Percentiles rank a stretch among this genome's conserved stretches.
These are phyloP conservation scores for Drosophila hawaiiensis DNA, from an alignment of 2,888 invertebrate genomes.

Conservation along the genomic window DNA sequence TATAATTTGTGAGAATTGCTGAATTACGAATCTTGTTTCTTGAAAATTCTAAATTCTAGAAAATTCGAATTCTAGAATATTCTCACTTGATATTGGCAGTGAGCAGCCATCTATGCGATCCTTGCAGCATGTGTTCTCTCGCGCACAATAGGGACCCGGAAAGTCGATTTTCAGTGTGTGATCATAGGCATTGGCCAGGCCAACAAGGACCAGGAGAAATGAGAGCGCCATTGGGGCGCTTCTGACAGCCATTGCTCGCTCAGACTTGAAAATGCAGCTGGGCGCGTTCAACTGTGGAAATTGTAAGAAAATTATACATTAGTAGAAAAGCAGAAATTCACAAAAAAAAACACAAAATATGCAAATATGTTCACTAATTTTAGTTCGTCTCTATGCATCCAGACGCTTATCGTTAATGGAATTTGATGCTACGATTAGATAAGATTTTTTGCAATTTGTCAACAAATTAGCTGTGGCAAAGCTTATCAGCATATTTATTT, in stretches of 20 bases:
- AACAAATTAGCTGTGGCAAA: conserved; percentile 32
- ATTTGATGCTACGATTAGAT: conserved; percentile 52
- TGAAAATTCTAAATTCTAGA: not conserved
- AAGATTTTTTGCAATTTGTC: conserved; percentile 50
- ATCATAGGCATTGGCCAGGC: conserved; percentile 70
- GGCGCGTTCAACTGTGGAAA: conserved; percentile 25
- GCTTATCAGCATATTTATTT: conserved; percentile 34
- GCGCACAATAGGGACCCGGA: conserved; percentile 84
- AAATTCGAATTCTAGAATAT: not conserved
- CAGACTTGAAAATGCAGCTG: conserved; percentile 27
- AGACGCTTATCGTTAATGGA: conserved; percentile 22
- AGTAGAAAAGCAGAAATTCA: not conserved
- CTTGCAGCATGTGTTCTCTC: conserved; percentile 88
- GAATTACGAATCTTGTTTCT: not conserved
- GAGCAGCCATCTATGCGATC: conserved; percentile 93
- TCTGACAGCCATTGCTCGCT: conserved; percentile 49
- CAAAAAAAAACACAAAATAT: not conserved
- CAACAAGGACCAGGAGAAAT: conserved; percentile 43
- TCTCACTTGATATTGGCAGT: conserved; percentile 90
- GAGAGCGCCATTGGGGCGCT: conserved; percentile 45
- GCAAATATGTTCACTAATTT: conserved; percentile 2
- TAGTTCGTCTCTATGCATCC: conserved; percentile 10
- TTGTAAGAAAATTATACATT: conserved; percentile 10
- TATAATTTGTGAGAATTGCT: not conserved
- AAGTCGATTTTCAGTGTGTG: conserved; percentile 79